Conservation (phyloP, 2,113 vertebrate species). For the Puma concolor region DNA sequence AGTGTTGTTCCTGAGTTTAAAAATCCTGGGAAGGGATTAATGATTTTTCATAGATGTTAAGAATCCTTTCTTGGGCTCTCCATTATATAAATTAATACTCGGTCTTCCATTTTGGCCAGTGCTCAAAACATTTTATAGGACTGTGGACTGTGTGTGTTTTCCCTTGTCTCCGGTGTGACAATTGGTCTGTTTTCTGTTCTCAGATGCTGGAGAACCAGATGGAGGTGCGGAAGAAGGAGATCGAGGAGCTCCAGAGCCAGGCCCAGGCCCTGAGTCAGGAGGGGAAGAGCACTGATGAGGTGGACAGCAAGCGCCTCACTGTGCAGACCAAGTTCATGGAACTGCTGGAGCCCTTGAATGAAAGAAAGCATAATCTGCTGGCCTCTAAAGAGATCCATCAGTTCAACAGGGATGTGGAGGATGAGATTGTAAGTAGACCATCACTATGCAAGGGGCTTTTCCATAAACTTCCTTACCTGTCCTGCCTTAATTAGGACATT, state of each 20-base stretch:
- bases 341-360: conserved; percentile 91
- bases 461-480: accelerated
- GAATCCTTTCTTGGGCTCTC: background rate
- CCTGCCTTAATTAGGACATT: accelerated
- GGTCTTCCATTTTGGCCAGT: background rate
- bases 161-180: background rate
- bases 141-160: background rate
- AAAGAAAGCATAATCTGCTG: conserved; percentile 92
- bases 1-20: background rate
- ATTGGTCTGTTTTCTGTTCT: background rate
- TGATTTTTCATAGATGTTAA: background rate
- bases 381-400: conserved; percentile 97
- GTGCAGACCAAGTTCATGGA: conserved; percentile 95
- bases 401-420: conserved; percentile 97
- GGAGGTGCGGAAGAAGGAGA: conserved; percentile 97
- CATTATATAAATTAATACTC: background rate
- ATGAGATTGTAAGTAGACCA: conserved; percentile 93
- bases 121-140: background rate
- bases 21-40: background rate
- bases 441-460: accelerated
- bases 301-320: conserved; percentile 91
- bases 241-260: conserved; percentile 96
- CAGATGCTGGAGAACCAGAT: conserved; percentile 99
- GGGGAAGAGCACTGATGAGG: conserved; percentile 94
- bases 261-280: conserved; percentile 94